These are phyloP conservation scores for Misgurnus anguillicaudatus DNA, from an alignment of 2,113 vertebrate genomes.

Conservation along the genomic window DNA sequence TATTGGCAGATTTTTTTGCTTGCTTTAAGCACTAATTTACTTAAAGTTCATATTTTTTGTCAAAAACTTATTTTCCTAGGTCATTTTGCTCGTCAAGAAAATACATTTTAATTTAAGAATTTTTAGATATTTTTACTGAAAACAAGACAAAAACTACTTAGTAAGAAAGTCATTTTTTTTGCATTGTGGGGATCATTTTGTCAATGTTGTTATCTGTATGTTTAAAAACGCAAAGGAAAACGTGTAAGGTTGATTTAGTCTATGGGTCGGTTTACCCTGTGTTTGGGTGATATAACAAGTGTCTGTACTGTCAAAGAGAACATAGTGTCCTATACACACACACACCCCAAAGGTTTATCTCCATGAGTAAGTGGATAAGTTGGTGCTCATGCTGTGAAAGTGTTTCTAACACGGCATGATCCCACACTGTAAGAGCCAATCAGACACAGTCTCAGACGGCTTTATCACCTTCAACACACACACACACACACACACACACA, in stretches of 20 bases:
- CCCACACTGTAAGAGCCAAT: conserved; percentile 32
- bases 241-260: conserved; percentile 5
- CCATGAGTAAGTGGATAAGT: conserved; percentile 37
- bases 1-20: too few species aligned
- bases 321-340: conserved; percentile 24
- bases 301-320: conserved; percentile 33
- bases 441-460: conserved; percentile 16
- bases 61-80: too few species aligned
- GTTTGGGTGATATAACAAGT: conserved; percentile 24
- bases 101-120: too few species aligned
- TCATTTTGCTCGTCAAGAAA: too few species aligned
- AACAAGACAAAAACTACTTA: too few species aligned
- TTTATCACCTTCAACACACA: conserved; percentile 30
- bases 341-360: conserved; percentile 27
- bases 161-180: too few species aligned
- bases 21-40: too few species aligned
- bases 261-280: conserved; percentile 3
- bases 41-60: too few species aligned
- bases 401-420: conserved; percentile 31
- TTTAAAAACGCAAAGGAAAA: neutral
- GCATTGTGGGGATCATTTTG: conserved; percentile 20
- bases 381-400: conserved; percentile 28
- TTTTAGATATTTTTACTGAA: too few species aligned
- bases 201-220: neutral
- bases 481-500: too few species aligned